phyloP scores from a whole-genome alignment of 2,888 invertebrate species.

The Nasonovia ribisnigri region DNA sequence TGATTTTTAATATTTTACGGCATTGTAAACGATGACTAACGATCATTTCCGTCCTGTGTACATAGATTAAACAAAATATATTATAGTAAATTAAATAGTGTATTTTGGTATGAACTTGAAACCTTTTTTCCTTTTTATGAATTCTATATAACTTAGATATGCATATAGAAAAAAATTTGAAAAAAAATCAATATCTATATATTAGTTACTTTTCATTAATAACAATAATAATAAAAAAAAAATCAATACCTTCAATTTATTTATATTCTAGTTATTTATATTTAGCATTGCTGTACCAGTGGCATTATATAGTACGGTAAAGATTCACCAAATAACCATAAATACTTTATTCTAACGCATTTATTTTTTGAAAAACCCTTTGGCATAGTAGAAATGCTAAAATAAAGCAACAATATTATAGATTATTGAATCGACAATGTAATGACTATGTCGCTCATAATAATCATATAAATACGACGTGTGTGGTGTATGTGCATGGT shows the following conservation, averaged over 20 bases:
- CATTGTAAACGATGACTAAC: conserved; percentile 14
- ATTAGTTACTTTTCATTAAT: too few relatives aligned
- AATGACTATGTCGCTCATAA: neutral
- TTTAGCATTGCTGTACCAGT: neutral
- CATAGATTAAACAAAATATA: neutral
- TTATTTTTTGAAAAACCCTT: neutral
- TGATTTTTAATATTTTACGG: conserved; percentile 13
- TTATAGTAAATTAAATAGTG: conserved; percentile 1
- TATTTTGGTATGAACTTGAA: neutral
- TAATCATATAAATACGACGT: neutral
- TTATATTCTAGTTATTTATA: neutral
- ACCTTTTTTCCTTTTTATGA: neutral
- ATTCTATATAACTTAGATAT: neutral
- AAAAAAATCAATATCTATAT: neutral
- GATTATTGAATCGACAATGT: neutral
- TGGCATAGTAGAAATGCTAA: neutral
- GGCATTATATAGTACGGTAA: neutral
- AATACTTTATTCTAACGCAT: neutral
- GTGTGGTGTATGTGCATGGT: neutral
- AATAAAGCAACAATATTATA: neutral
- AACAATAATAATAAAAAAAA: neutral
- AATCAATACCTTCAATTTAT: neutral
- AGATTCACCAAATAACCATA: neutral
- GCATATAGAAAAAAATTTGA: neutral
- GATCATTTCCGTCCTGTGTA: neutral